Evolutionary conservation across 2,113 vertebrate species (phyloP), one percentile per base, ranked within the genome.

Genomic region (Andinoacara biseriatus): DNA sequence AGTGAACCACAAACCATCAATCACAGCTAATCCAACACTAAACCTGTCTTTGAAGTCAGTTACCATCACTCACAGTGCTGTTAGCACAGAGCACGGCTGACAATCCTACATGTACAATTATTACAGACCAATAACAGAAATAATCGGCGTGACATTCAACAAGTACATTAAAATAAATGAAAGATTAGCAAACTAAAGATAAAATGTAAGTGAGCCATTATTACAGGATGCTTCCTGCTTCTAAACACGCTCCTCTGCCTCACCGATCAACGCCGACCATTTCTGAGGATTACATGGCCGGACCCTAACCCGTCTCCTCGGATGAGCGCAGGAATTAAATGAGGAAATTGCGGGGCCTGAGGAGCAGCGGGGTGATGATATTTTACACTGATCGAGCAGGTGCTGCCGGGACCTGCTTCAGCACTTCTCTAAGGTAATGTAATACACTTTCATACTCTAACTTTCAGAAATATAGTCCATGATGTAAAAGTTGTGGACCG

Each of bases 381-480:
- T 95, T 96, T 94, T 95, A 94, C 72, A 88, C 94, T 93, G 94
- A 94, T 94, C 58, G 84, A 96, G 91, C 93, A 94, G 93, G 92
- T 94, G 93, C 79, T 86, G 86, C 87, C 78, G 89, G 94, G 91
- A 95, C 94, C 96, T 94, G 93, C 95, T 96, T 97, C 95, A 95
- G 96, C 95, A 96, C 93, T 95, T 91, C 96, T 94, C 89, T 93
- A 94, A 93, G 95, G 97, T 97, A 97, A 98, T 90, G 93, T 94
- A 96, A 97, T 96, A 86, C 72, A 58, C 97, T 96, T 97, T 95
- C 94, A 91, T 93, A 93, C 97, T 96, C 95, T 95, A 97, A 96
- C 96, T 96, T 94, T 98, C 94, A 97, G 96, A 98, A 97, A 98
- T 98, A 98, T 96, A 97, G 96, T 93, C 93, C 94, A 98, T 99